Conservation (phyloP, 1,140 invertebrate genomes). For the Drosophila chauvacae region DNA sequence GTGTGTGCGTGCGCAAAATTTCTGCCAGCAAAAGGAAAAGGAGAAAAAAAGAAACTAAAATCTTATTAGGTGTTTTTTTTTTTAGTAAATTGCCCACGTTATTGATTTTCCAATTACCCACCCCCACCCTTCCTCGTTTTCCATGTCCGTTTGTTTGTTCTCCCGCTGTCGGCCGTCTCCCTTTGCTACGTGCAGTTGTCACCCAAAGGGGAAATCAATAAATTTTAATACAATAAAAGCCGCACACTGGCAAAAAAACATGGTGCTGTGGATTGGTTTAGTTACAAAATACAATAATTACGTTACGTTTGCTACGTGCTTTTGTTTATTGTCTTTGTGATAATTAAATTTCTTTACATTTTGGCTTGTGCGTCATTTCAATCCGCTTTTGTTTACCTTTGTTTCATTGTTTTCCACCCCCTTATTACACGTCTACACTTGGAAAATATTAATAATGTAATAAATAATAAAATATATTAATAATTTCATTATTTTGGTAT, state of each 20-base stretch:
- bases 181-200: slow-evolving; percentile 56
- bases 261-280: background rate
- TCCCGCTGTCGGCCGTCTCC: background rate
- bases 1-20: slow-evolving; percentile 16
- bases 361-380: slow-evolving; percentile 2
- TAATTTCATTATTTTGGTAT: too few relatives aligned
- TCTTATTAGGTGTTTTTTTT: slow-evolving; percentile 41
- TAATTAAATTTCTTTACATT: slow-evolving; percentile 1
- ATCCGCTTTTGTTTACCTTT: slow-evolving; percentile 12
- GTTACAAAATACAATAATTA: background rate
- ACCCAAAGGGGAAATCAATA: slow-evolving; percentile 68
- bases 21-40: slow-evolving; percentile 8
- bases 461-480: background rate
- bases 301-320: background rate
- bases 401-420: background rate
- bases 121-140: too few relatives aligned
- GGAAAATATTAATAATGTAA: background rate
- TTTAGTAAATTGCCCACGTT: slow-evolving; percentile 36
- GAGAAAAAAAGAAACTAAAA: slow-evolving; percentile 22
- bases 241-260: slow-evolving; percentile 20
- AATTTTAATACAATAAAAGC: slow-evolving; percentile 61
- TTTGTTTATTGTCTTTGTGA: background rate
- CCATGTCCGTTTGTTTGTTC: background rate
- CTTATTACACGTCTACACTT: slow-evolving; percentile 1
- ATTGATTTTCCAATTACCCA: slow-evolving; percentile 48